Conservation (phyloP, 2,888 invertebrate species). For the Amphipoea oculea region DNA sequence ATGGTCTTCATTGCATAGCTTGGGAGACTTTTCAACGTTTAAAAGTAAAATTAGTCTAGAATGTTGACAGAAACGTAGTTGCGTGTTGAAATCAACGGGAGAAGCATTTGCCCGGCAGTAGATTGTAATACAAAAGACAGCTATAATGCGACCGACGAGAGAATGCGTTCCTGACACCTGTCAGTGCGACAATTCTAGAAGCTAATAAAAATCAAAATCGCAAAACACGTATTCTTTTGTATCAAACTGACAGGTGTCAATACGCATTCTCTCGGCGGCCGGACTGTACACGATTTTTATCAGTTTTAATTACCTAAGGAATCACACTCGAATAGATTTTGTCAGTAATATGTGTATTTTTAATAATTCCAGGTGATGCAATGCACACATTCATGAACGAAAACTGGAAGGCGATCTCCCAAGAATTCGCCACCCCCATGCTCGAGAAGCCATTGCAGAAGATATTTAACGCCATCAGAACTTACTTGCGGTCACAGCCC, state of each 20-base stretch:
- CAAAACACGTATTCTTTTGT: too few relatives aligned
- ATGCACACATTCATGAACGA: conserved; percentile 80
- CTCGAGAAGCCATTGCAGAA: conserved; percentile 72
- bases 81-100: background rate
- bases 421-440: conserved; percentile 77
- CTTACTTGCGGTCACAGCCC: conserved; percentile 72
- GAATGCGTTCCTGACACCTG: too few relatives aligned
- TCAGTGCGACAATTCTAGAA: too few relatives aligned
- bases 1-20: background rate
- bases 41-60: background rate
- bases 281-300: background rate
- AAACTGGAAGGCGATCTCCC: conserved; percentile 76
- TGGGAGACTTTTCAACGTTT: background rate
- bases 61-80: background rate
- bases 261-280: too few relatives aligned
- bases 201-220: too few relatives aligned
- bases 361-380: conserved; percentile 74
- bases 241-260: too few relatives aligned
- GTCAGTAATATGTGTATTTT: background rate
- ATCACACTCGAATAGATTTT: background rate
- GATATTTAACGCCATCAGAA: conserved; percentile 71
- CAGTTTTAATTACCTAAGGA: background rate
- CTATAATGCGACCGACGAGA: too few relatives aligned
- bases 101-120: background rate
- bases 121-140: background rate